phyloP scores from a whole-genome alignment of 2,888 invertebrate genomes.

The Drosophila cognata region DNA sequence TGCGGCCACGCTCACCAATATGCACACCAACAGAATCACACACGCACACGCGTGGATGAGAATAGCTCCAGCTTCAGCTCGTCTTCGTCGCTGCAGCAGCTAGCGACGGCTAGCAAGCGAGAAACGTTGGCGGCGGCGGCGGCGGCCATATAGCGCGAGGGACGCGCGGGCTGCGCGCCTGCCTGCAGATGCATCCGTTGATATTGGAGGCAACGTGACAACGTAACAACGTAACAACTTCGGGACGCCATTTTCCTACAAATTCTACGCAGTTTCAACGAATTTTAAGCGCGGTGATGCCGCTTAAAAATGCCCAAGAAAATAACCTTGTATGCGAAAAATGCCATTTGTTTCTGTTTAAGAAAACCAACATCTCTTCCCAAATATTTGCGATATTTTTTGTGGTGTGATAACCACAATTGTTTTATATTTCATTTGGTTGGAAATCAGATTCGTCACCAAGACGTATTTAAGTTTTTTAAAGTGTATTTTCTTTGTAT shows the following conservation, averaged over 20 bases:
- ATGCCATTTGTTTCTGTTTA: slow-evolving; percentile 50
- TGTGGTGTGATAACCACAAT: slow-evolving; percentile 1
- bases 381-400: slow-evolving; percentile 12
- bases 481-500: slow-evolving; percentile 8
- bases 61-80: slow-evolving; percentile 9
- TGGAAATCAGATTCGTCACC: slow-evolving; percentile 7
- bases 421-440: slow-evolving; percentile 18
- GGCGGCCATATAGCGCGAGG: slow-evolving; percentile 21
- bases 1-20: slow-evolving; percentile 13
- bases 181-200: slow-evolving; percentile 10
- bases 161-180: slow-evolving; percentile 15
- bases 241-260: slow-evolving; percentile 18
- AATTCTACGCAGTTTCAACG: slow-evolving; percentile 3
- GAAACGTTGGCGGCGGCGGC: background rate
- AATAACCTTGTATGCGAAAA: slow-evolving; percentile 46
- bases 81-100: slow-evolving; percentile 1
- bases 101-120: slow-evolving; percentile 14
- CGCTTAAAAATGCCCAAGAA: slow-evolving; percentile 37
- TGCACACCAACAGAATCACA: slow-evolving; percentile 6
- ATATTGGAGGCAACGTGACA: slow-evolving; percentile 6
- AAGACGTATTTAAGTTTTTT: background rate
- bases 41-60: background rate
- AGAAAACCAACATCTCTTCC: slow-evolving; percentile 4
- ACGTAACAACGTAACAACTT: slow-evolving; percentile 2
- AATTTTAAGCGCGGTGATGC: slow-evolving; percentile 29